Evolutionary conservation across 2,888 invertebrate genomes (phyloP), one percentile per base, ranked within the genome.

Genomic region (Seladonia tumulorum): DNA sequence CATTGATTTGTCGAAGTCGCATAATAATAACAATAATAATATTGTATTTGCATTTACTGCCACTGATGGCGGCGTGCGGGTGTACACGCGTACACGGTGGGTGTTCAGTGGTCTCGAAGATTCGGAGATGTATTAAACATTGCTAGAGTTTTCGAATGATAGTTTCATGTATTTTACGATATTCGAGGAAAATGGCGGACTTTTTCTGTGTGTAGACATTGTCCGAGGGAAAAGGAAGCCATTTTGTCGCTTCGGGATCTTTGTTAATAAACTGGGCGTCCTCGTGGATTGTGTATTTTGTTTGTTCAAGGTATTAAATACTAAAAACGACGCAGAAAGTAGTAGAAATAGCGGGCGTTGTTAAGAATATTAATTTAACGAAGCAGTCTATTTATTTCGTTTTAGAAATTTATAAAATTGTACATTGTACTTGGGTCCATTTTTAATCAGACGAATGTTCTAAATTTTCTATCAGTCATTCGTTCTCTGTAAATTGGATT

Each of bases 11-110:
- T 83, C 85, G 79, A 88, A 73, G 80, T 85, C 63, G 86, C 87
- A 89, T 90, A 72, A 72, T 72, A 49, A 72, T 72, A 49, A 71
- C 35, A 63, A 68, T 35, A 29, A 68, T 25, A 71, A 45, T 76
- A 47, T 60, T 75, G 74, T 75, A 85, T 81, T 81, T 83, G 76
- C 76, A 85, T 88, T 89, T 87, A 90, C 86, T 90, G 88, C 90
- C 90, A 83, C 66, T 49, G 79, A 75, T 81, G 81, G 78, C 76
- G 79, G 76, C 72, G 39, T 39, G 68, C 75, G 22, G 12, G 39
- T 22, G 22, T 39, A 68, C 68, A 68, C 10, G n/a, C 10, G 22
- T 66, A 47, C 47, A 18, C 39, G 35, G 18, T 35, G 35, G 39
- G 18, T 68, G 39, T 18, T 68, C 18, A 66, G 35, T 66, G 29